These are phyloP conservation scores for Sebastes nivosus DNA, from an alignment of 2,797 vertebrate genomes.

Conservation along the genomic window DNA sequence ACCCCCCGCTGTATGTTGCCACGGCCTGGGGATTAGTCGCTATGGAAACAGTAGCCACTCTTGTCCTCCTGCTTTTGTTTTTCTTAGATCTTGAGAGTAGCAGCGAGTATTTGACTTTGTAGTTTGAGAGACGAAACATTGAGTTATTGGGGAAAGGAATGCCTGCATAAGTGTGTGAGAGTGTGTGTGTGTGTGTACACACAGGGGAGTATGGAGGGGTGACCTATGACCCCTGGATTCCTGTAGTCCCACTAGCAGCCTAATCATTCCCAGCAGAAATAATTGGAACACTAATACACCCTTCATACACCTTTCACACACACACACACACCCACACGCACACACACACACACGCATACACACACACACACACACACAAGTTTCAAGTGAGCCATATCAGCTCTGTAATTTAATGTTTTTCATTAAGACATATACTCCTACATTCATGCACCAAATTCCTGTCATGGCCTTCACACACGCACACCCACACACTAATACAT, in stretches of 20 bases:
- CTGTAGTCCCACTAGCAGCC: slow-evolving; percentile 62
- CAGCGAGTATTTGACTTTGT: slow-evolving; percentile 40
- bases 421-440: slow-evolving; percentile 44
- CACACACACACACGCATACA: background rate
- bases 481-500: background rate
- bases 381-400: slow-evolving; percentile 8
- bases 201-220: slow-evolving; percentile 41
- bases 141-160: slow-evolving; percentile 53
- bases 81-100: slow-evolving; percentile 45
- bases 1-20: slow-evolving; percentile 51
- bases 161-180: slow-evolving; percentile 21
- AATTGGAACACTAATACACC: slow-evolving; percentile 67
- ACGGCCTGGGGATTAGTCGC: slow-evolving; percentile 74
- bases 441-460: slow-evolving; percentile 43
- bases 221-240: slow-evolving; percentile 66
- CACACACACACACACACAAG: background rate
- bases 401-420: slow-evolving; percentile 50
- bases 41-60: slow-evolving; percentile 75
- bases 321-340: background rate
- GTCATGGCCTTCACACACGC: background rate
- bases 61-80: slow-evolving; percentile 59
- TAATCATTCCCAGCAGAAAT: slow-evolving; percentile 77
- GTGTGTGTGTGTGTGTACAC: background rate
- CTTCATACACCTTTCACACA: background rate
- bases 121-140: slow-evolving; percentile 40